Evolutionary conservation across 2,113 vertebrate species (phyloP), one percentile per base, ranked within the genome.

Genomic region (Caranx melampygus): DNA sequence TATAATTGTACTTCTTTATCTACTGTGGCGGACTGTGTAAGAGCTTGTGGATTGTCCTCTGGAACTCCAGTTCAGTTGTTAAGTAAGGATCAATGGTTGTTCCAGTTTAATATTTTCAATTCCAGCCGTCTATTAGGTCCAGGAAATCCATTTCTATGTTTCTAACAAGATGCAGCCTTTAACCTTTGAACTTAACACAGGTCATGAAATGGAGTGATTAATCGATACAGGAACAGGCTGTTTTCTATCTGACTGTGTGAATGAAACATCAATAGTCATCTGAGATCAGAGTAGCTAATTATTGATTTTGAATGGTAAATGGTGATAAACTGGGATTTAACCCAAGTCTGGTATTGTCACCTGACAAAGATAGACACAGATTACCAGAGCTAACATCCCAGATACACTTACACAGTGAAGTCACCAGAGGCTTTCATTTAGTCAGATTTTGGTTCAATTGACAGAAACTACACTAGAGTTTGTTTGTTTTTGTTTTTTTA

Each of bases 151-250:
- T 85, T 61, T 74, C 59, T 47, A 67, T 76, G 72, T 72, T 74
- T 87, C 79, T 57, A 84, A 78, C 75, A 60, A 73, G 72, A 78
- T 68, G 42, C 20, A 3, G 59, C 83, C 69, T 81, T 87, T 89
- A 73, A 88, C 87, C 81, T 88, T 75, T 79, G 73, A 82, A 64
- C 80, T 49, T 63, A 70, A 60, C 65, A 58, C 82, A 55, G 81
- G 75, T 87, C 82, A 80, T 6, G 3, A 62, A 75, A 69, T 44
- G 59, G 47, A 73, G 61, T n/a, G 21, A 34, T 40, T 10, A 49
- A 85, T 90, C 89, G 72, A 88, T 86, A 75, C 61, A 62, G 75
- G 65, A 84, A 84, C 49, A 58, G 64, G 55, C 1, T 47, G 40
- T 26, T 68, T 70, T 65, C 65, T 64, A 54, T 64, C 20, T 31